Percentiles rank a stretch among this genome's conserved stretches.
Evolutionary conservation across 2,888 invertebrate genomes (phyloP).

Genomic region (Siphlonurus alternatus): DNA sequence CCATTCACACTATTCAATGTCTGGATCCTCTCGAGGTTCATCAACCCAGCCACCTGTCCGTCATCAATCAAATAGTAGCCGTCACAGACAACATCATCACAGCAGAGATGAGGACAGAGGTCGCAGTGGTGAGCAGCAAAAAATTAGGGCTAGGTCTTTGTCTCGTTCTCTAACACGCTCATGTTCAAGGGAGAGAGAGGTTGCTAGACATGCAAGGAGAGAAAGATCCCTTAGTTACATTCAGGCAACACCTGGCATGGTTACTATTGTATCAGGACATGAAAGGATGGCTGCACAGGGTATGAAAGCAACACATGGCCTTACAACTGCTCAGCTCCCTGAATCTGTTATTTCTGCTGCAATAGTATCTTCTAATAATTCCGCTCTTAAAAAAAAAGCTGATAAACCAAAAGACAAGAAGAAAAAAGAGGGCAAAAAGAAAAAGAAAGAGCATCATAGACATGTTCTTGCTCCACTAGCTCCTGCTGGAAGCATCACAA

Average conservation of each 20-base stretch:
- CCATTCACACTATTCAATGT: background rate
- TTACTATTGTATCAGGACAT: background rate
- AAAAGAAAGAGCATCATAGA: background rate
- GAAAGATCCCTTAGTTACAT: background rate
- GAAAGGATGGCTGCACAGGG: background rate
- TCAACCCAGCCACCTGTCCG: background rate
- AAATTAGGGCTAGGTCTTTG: background rate
- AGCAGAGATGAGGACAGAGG: background rate
- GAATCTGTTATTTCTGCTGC: background rate
- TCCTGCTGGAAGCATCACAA: background rate
- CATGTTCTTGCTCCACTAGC: background rate
- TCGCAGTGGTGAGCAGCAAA: background rate
- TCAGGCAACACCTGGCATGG: background rate
- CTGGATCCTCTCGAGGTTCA: background rate
- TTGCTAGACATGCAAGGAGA: background rate
- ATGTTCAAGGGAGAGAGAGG: background rate
- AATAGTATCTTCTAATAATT: background rate
- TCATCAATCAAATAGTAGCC: background rate
- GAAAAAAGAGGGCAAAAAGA: background rate
- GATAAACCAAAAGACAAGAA: background rate
- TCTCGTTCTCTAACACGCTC: background rate
- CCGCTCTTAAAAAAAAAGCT: background rate
- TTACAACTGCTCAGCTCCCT: background rate
- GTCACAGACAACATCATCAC: background rate
- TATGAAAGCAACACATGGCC: background rate